These are phyloP conservation scores for Pseudachorutes palmiensis DNA, from an alignment of 1,140 invertebrate species.

Conservation along the genomic window DNA sequence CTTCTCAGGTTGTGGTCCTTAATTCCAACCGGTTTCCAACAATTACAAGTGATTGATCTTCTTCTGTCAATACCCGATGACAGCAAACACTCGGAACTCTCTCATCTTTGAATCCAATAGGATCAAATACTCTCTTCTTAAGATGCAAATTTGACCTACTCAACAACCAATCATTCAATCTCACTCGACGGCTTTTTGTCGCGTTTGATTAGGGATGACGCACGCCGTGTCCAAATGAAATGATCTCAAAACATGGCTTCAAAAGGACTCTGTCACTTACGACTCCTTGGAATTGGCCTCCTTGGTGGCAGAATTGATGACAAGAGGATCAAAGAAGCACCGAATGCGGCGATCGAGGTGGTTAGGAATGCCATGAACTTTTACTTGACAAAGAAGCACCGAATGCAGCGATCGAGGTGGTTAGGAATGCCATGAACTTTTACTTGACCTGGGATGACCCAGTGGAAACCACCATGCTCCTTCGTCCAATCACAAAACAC, in stretches of 20 bases:
- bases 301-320: conserved; percentile 6
- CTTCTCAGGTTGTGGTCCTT: too few relatives aligned
- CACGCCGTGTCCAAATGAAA: neutral
- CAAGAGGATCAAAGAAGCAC: conserved; percentile 2
- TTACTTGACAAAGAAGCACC: neutral
- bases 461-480: neutral
- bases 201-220: too few relatives aligned
- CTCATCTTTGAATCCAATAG: too few relatives aligned
- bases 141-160: too few relatives aligned
- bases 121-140: too few relatives aligned
- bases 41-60: too few relatives aligned
- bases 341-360: neutral
- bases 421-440: neutral
- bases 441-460: too few relatives aligned
- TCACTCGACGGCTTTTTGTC: too few relatives aligned
- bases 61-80: too few relatives aligned
- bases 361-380: neutral
- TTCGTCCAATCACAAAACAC: neutral
- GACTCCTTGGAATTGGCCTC: conserved; percentile 2
- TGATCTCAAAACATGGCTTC: neutral
- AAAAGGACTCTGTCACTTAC: neutral
- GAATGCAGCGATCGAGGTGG: neutral
- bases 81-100: too few relatives aligned
- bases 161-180: too few relatives aligned
- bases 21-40: too few relatives aligned